These are phyloP conservation scores for Pherbina coryleti DNA, from an alignment of 2,888 invertebrate genomes.

Conservation along the genomic window DNA sequence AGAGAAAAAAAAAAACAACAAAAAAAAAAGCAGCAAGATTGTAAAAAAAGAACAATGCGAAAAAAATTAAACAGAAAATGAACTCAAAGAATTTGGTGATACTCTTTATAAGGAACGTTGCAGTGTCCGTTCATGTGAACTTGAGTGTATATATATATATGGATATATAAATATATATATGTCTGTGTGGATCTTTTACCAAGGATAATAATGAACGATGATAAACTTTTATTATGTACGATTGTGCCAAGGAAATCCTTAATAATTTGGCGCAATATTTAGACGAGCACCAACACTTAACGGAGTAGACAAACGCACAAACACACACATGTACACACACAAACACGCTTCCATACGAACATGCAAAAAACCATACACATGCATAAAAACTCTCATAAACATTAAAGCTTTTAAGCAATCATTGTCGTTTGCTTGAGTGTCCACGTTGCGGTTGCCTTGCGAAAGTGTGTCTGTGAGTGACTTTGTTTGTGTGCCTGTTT, in stretches of 20 bases:
- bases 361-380: too few species aligned
- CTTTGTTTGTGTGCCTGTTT: background rate
- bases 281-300: background rate
- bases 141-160: background rate
- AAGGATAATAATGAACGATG: constrained; percentile 18
- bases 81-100: background rate
- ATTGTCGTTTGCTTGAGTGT: background rate
- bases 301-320: background rate
- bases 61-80: background rate
- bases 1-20: too few species aligned
- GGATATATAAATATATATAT: too few species aligned
- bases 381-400: background rate
- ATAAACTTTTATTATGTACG: constrained; percentile 23
- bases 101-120: background rate
- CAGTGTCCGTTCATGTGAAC: background rate
- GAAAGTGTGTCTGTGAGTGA: background rate
- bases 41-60: too few species aligned
- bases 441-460: too few species aligned
- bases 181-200: background rate
- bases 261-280: constrained; percentile 14
- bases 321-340: background rate
- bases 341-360: background rate
- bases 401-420: background rate
- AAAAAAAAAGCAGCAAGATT: too few species aligned
- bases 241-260: constrained; percentile 12